Evolutionary conservation across 2,113 vertebrate genomes (phyloP), one percentile per base, ranked within the genome.

Genomic region (Physeter macrocephalus): DNA sequence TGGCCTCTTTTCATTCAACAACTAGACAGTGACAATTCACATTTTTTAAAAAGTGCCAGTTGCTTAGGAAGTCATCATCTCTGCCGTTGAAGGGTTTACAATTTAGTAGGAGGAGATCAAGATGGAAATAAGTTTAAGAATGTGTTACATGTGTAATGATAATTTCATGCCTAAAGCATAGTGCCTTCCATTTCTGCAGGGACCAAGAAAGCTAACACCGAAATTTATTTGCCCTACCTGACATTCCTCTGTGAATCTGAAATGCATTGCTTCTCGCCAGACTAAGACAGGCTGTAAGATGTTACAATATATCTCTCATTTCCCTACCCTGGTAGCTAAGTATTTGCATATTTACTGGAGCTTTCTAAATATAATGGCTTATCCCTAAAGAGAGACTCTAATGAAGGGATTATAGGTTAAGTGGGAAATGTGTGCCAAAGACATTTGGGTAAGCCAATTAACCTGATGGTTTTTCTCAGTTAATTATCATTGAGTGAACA

Each of bases 391-490:
- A 95, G 80, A 39, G 31, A 77, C 69, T 92, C 54, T 96, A 96
- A 98, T 95, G 87, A 96, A 94, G 74, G 83, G 90, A 96, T 98
- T 97, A 97, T 92, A 96, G 95, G 96, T 97, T 97, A 97, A 97
- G 92, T 96, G 95, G 92, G 92, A 92, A 92, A 52, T 84, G 87
- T 92, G 36, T 96, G 94, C 87, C 96, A 96, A 80, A 97, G 94
- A 97, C 92, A 92, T 97, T 92, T 97, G 97, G 90, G 92, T 96
- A 96, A 97, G 74, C 94, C 87, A 96, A 84, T 97, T 97, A 97
- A 97, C 94, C 87, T 95, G 90, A 81, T 95, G 87, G 52, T 54
- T 97, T 95, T 96, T 93, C 80, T 96, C 59, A 72, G 94, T 97
- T 98, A 97, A 97, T 97, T 96, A 95, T 97, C 92, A 67, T 54